A percentile compares a stretch with the other conserved stretches of the same genome.
phyloP scores from a whole-genome alignment of 2,888 invertebrate genomes.

The Parapristionchus giblindavisi region DNA sequence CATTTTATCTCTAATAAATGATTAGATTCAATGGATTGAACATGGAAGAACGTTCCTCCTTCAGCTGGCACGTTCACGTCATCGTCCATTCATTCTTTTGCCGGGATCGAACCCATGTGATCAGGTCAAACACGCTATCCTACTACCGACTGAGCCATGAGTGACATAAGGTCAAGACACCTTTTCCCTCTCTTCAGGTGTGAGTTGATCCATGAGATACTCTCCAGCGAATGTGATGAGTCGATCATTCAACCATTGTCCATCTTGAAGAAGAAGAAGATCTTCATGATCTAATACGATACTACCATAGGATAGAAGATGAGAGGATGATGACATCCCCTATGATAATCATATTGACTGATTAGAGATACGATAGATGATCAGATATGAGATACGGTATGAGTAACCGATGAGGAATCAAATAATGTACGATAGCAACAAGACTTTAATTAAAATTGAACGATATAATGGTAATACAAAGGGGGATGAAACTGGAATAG shows the following conservation, averaged over 20 bases:
- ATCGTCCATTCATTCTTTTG: conserved; percentile 23
- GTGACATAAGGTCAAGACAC: neutral
- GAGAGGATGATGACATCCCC: conserved; percentile 13
- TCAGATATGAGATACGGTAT: no score
- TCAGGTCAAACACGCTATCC: neutral
- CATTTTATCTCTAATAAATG: conserved; percentile 5
- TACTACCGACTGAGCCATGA: conserved; percentile 10
- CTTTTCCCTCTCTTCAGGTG: conserved; percentile 10
- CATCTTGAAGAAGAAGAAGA: conserved; percentile 39
- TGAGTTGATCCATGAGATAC: conserved; percentile 41
- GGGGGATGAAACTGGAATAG: no score
- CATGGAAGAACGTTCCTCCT: conserved; percentile 33
- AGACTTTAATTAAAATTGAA: no score
- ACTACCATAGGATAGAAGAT: conserved; percentile 37
- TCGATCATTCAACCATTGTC: conserved; percentile 55
- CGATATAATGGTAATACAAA: no score
- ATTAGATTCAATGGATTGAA: conserved; percentile 5
- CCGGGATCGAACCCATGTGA: neutral
- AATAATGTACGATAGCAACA: no score
- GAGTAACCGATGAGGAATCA: no score
- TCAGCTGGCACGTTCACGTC: conserved; percentile 37
- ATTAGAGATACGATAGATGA: no score
- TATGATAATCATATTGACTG: no score
- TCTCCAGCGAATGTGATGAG: conserved; percentile 51
- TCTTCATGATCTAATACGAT: conserved; percentile 24